phyloP scores from a whole-genome alignment of 2,888 invertebrate genomes.

The Ophion ventricosus region DNA sequence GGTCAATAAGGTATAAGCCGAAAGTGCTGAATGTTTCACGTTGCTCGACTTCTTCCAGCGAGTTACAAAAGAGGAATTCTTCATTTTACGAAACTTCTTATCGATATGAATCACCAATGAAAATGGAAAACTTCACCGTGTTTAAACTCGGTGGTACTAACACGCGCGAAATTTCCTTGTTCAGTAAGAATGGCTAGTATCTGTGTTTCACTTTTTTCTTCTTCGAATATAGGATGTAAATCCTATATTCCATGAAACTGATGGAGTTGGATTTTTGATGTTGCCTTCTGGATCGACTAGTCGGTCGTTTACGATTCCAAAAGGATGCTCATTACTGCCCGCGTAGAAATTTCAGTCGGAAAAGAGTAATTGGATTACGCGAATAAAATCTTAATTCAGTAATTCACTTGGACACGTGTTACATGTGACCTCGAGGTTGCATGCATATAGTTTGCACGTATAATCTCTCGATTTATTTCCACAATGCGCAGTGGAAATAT shows the following conservation, averaged over 20 bases:
- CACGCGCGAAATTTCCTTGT: background rate
- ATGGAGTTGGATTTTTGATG: background rate
- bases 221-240: too few species aligned
- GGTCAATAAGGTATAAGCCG: constrained; percentile 14
- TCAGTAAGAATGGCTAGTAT: background rate
- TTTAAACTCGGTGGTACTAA: too few species aligned
- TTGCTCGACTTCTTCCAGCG: background rate
- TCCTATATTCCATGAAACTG: too few species aligned
- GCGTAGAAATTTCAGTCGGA: too few species aligned
- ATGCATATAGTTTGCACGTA: constrained; percentile 23
- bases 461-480: constrained; percentile 14
- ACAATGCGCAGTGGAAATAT: constrained; percentile 15
- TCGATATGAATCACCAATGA: background rate
- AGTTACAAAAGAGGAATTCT: background rate
- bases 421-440: constrained; percentile 2
- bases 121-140: background rate
- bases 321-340: too few species aligned
- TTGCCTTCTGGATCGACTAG: background rate
- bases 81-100: background rate
- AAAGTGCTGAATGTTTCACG: constrained; percentile 1
- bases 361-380: too few species aligned
- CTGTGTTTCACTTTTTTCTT: background rate
- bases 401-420: constrained; percentile 5
- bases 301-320: background rate
- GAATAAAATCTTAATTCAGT: background rate